Conservation (phyloP, 92 coral and sea anemone species). For the Palythoa grandiflora region DNA sequence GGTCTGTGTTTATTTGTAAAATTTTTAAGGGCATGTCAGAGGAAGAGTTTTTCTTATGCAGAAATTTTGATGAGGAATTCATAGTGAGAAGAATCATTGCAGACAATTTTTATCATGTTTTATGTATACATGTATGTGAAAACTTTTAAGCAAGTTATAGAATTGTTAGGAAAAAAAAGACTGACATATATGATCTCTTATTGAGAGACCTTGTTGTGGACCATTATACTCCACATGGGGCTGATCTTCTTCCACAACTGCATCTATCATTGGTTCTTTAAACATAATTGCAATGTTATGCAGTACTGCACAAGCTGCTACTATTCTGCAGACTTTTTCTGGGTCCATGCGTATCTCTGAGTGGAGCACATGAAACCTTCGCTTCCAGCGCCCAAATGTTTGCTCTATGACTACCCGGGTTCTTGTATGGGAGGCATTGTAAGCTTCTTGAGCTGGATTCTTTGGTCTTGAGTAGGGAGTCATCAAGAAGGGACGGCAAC, state of each 20-base stretch:
- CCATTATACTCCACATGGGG: constrained; percentile 24
- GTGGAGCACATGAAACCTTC: constrained; percentile 60
- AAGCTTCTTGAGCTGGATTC: constrained; percentile 20
- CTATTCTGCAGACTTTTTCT: constrained; percentile 47
- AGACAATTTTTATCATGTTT: neutral
- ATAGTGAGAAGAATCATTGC: no score
- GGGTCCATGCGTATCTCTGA: constrained; percentile 59
- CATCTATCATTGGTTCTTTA: constrained; percentile 37
- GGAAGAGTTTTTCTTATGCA: no score
- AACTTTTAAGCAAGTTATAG: no score
- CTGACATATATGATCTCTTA: constrained; percentile 46
- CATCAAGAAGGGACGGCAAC: constrained; percentile 50
- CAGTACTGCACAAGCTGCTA: constrained; percentile 44
- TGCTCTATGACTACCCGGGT: constrained; percentile 60
- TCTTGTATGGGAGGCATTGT: constrained; percentile 50
- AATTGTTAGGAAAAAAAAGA: constrained; percentile 7
- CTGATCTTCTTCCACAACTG: neutral
- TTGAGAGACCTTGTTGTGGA: constrained; percentile 44
- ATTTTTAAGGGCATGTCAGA: no score
- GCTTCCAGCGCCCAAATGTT: constrained; percentile 68
- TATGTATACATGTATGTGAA: neutral
- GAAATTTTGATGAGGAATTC: no score
- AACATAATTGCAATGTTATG: constrained; percentile 46
- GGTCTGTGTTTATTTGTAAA: no score
- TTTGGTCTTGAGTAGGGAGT: constrained; percentile 43